Evolutionary conservation across 2,888 invertebrate species (phyloP).

Genomic region (Odontomyia ornata): DNA sequence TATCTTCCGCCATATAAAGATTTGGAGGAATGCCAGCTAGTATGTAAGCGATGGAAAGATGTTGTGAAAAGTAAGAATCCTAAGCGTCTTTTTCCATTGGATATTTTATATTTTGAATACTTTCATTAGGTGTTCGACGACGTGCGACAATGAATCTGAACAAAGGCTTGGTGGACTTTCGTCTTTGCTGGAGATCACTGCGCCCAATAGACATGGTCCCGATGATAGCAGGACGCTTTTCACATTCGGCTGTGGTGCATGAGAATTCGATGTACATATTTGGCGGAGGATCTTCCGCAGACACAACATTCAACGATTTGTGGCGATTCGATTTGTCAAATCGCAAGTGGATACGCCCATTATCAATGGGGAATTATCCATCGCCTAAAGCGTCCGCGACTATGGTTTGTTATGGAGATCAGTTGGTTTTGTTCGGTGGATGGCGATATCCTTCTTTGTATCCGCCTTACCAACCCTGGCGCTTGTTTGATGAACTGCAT

Average conservation of each 20-base stretch:
- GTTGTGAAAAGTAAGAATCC: slow-evolving; percentile 79
- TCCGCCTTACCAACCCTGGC: slow-evolving; percentile 84
- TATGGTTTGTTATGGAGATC: slow-evolving; percentile 86
- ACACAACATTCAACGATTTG: slow-evolving; percentile 95
- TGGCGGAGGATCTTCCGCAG: slow-evolving; percentile 93
- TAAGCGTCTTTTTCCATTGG: not conserved
- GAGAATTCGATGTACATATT: slow-evolving; percentile 92
- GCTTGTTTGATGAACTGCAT: slow-evolving; percentile 92
- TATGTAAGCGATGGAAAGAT: slow-evolving; percentile 86
- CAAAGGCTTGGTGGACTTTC: slow-evolving; percentile 79
- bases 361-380: slow-evolving; percentile 87
- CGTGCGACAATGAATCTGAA: slow-evolving; percentile 78
- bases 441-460: slow-evolving; percentile 92
- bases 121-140: slow-evolving; percentile 76
- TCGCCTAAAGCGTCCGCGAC: slow-evolving; percentile 96
- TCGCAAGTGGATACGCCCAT: slow-evolving; percentile 83
- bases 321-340: slow-evolving; percentile 92
- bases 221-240: slow-evolving; percentile 89
- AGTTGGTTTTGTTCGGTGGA: slow-evolving; percentile 90
- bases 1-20: slow-evolving; percentile 91
- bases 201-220: slow-evolving; percentile 69
- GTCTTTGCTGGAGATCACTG: slow-evolving; percentile 77
- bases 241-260: slow-evolving; percentile 87
- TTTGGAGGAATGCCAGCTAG: slow-evolving; percentile 83
- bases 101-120: not conserved